Evolutionary conservation across 2,113 vertebrate genomes (phyloP), one percentile per base, ranked within the genome.

Genomic region (Festucalex cinctus): DNA sequence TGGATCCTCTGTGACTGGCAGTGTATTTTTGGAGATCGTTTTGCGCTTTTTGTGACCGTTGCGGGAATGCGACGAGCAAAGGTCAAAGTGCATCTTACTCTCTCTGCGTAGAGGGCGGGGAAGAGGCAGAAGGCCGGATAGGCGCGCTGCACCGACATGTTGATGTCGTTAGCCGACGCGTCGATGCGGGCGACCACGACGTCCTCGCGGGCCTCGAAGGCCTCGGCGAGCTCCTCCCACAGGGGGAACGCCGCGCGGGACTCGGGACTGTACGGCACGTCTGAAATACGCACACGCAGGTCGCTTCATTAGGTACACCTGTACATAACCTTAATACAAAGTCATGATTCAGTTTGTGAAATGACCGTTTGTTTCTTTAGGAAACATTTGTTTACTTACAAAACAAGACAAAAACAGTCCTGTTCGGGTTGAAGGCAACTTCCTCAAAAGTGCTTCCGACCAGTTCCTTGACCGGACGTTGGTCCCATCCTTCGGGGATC

Each of bases 361-460:
- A 44, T 1, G 16, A 16, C 10, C 14, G 58, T 20, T 8, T 37
- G 35, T 39, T 17, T 60, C 1, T 44, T 6, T 44, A 24, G 43
- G 26, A 16, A 8, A 9, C 7, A 9, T n/a, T 39, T 44, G 24
- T 70, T 22, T 71, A 95, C 95, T 77, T 89, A 97, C 95, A 98
- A 84, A 98, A 95, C 81, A 96, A 83, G 20, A 97, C 91, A 74
- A 98, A 95, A 6, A 94, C 94, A 0, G 92, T 94, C 72, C 69
- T 92, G 68, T 93, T 86, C 62, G 93, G 89, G 80, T 96, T 92
- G 48, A 96, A 98, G 54, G 85, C 90, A 0, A 97, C 89, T 9
- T 73, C 73, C 53, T 97, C 91, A 88, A 99, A 95, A 70, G 93
- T 98, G 70, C 91, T 90, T 48, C 94, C 95, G 39, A 96, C 94